Percentiles rank a stretch among this genome's conserved stretches.
Evolutionary conservation across 2,888 invertebrate species (phyloP).

Genomic region (Nomada ferruginata): DNA sequence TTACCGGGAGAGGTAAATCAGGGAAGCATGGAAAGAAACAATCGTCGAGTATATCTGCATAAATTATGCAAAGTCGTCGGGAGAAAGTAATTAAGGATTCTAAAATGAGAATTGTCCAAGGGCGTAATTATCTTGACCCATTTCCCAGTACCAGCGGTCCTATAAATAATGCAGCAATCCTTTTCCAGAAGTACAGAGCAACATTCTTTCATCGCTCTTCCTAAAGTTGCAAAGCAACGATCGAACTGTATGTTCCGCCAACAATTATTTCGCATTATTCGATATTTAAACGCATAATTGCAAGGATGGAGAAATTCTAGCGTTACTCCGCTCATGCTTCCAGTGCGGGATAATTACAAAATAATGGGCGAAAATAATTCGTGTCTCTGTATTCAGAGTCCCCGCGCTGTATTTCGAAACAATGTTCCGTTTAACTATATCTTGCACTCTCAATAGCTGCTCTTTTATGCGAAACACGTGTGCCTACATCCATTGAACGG

Average conservation of each 20-base stretch:
- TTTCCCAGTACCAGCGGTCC: conserved; percentile 7
- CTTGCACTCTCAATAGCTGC: neutral
- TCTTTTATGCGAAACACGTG: conserved; percentile 36
- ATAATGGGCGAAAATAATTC: no score
- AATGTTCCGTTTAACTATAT: conserved; percentile 15
- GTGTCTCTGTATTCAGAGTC: neutral
- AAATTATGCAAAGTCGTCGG: conserved; percentile 25
- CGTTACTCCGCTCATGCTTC: no score
- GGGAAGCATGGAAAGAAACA: conserved; percentile 8
- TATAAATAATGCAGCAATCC: conserved; percentile 43
- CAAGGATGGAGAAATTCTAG: no score
- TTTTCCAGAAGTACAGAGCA: neutral
- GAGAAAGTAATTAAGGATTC: conserved; percentile 19
- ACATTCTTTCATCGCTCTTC: neutral
- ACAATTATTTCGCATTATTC: no score
- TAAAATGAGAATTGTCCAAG: conserved; percentile 26
- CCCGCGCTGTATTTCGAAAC: neutral
- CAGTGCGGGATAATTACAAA: no score
- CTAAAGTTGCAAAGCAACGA: neutral
- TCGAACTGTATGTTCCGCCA: neutral
- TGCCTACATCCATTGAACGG: conserved; percentile 11
- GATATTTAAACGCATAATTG: no score
- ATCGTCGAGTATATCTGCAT: conserved; percentile 16
- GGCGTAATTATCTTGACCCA: conserved; percentile 43
- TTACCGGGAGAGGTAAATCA: neutral